Base-by-base conservation (phyloP, 2,797 vertebrate genomes). In the Hoplostethus mediterraneus region DNA sequence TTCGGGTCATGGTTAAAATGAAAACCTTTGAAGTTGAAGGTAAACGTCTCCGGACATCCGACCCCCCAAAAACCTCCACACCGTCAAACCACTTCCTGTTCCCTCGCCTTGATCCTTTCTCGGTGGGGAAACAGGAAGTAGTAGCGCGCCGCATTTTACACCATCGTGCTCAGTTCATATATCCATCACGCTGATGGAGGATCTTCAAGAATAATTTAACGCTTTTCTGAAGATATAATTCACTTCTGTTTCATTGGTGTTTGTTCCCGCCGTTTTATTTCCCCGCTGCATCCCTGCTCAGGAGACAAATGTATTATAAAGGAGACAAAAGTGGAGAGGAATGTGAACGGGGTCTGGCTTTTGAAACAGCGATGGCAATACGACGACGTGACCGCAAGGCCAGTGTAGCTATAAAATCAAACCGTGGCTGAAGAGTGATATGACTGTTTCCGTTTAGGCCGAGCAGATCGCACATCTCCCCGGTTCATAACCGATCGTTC, bases 391-490 rank as follows among this genome's bases (percentile, higher is more conserved):
- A 90, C 81, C 79, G 81, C 55, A 74, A 6, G 86, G 87, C 71
- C 84, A 82, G 92, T 85, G 86, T 91, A 94, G 92, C 89, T 78
- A 82, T 62, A 30, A 73, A 74, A 79, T 28, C 38, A 49, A 79
- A 80, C 73, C 68, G 71, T 86, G 82, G 82, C 82, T 81, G 70
- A 85, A 84, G 86, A 87, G 86, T 31, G 81, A 90, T 53, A 91
- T 68, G 94, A 93, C 93, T 96, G 94, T 95, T 93, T 86, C 81
- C 87, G 84, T 93, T 91, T 81, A 81, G 21, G 21, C 21, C 21
- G 21, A 21, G 33, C 33, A 33, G 33, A 33, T 33, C 86, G 64
- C 73, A 75, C 82, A 73, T 69, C 59, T 75, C 77, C 80, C 76
- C 33, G 61, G 75, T 80, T 74, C 21, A 21, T 21, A 21, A 21